Evolutionary conservation across 2,888 invertebrate species (phyloP), one percentile per base, ranked within the genome.

Genomic region (Chrysolina oricalcia): DNA sequence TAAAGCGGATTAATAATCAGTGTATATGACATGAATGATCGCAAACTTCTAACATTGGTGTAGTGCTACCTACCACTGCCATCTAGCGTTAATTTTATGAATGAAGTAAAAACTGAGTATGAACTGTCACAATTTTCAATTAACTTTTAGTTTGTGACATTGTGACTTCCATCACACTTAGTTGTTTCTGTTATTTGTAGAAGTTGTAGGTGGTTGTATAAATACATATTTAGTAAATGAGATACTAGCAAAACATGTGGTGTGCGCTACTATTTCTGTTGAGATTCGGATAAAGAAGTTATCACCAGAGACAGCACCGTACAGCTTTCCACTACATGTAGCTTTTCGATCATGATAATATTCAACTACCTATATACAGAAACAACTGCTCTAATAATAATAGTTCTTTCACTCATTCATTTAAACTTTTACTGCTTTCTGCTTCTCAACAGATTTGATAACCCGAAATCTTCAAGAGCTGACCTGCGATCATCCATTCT

Each of bases 31-130:
- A 10, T 59, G 59, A 59, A 59, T 59, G 59, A 17, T 59, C 59
- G 35, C 59, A 59, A 59, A 35, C 10, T 35, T 59, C 13, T 2
- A 27, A 27, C 11, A n/a, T 59, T 59, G 59, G 59, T 17, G 0
- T 59, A 59, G 59, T 59, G n/a, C 59, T 23, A 11, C 6, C 50
- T 59, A 35, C 35, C 59, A 59, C 59, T 59, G 59, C 59, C 59
- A 59, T 59, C 27, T 59, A 59, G 59, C 48, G 56, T 59, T 59
- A 23, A 27, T 23, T 59, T 27, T 8, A 35, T 59, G 13, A 59
- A 59, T 27, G 27, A 27, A 17, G 19, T 17, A 13, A 13, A 23
- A 48, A 48, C 21, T 53, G 13, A 53, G 2, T 13, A 11, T 21
- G 19, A 11, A 21, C 4, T 21, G 4, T 11, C 53, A 53, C 11